Percentiles rank a stretch among this genome's conserved stretches.
Evolutionary conservation across 92 coral and sea anemone genomes (phyloP).

Genomic region (Actinernus sp.): DNA sequence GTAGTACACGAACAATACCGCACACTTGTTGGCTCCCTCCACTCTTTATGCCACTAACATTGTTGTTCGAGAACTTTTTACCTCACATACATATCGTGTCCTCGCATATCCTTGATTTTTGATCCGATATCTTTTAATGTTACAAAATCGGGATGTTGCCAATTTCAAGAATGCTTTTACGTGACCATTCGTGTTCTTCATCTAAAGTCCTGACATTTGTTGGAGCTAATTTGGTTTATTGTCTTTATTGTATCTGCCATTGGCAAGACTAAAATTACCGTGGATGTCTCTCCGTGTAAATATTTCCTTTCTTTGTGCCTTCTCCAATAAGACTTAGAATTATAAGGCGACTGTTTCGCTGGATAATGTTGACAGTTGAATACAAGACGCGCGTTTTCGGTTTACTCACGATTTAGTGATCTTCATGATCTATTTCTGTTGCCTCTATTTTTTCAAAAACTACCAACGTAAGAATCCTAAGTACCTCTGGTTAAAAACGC

Average conservation of each 20-base stretch:
- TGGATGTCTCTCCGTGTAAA: neutral
- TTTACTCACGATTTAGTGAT: neutral
- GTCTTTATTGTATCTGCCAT: constrained; percentile 5
- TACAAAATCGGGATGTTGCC: constrained; percentile 6
- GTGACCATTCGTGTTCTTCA: constrained; percentile 20
- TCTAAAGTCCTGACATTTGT: neutral
- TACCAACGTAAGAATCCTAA: neutral
- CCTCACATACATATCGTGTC: too few species aligned
- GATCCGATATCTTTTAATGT: constrained; percentile 13
- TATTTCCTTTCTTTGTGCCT: neutral
- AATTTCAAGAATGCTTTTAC: constrained; percentile 17
- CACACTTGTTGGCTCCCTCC: too few species aligned
- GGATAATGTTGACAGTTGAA: constrained; percentile 35
- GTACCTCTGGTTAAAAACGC: neutral
- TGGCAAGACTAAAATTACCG: neutral
- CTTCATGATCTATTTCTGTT: neutral
- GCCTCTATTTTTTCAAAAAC: neutral
- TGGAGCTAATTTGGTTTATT: constrained; percentile 9
- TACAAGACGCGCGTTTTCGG: constrained; percentile 2
- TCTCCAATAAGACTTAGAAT: neutral
- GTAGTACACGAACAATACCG: too few species aligned
- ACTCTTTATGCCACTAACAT: too few species aligned
- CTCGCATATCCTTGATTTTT: too few species aligned
- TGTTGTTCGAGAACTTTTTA: too few species aligned
- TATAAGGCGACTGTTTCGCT: neutral